Evolutionary conservation across 2,888 invertebrate species (phyloP).

Genomic region (Malthinus flaveolus): DNA sequence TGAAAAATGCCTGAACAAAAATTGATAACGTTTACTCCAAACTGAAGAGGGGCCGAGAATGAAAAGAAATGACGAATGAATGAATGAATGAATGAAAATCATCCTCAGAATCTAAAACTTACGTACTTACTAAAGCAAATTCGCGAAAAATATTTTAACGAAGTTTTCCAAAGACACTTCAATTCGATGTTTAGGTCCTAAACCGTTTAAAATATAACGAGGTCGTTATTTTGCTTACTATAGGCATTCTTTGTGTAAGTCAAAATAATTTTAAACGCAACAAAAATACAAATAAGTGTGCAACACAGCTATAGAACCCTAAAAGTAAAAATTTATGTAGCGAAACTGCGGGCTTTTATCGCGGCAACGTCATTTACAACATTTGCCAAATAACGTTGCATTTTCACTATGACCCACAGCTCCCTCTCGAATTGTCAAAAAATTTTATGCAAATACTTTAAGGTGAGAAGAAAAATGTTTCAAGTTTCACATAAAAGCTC

Average conservation of each 20-base stretch:
- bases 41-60: conserved; percentile 31
- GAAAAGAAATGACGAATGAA: conserved; percentile 40
- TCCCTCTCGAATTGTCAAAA: conserved; percentile 13
- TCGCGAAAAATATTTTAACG: conserved; percentile 21
- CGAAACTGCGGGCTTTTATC: conserved; percentile 14
- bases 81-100: conserved; percentile 24
- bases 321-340: conserved; percentile 1
- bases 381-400: conserved; percentile 6
- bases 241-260: neutral
- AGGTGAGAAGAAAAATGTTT: conserved; percentile 25
- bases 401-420: conserved; percentile 14
- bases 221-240: neutral
- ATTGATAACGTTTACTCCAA: conserved; percentile 42
- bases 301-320: conserved; percentile 6
- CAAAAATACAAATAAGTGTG: conserved; percentile 17
- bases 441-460: conserved; percentile 24
- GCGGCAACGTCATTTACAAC: conserved; percentile 8
- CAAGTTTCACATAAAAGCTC: conserved; percentile 27
- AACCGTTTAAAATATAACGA: neutral
- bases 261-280: neutral
- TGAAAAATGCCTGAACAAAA: conserved; percentile 43
- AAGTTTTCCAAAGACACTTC: conserved; percentile 3
- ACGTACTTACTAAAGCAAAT: conserved; percentile 17
- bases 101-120: conserved; percentile 19
- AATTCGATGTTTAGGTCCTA: neutral